These are phyloP conservation scores for Flexamia atlantica DNA, from an alignment of 2,888 invertebrate species.

Conservation along the genomic window DNA sequence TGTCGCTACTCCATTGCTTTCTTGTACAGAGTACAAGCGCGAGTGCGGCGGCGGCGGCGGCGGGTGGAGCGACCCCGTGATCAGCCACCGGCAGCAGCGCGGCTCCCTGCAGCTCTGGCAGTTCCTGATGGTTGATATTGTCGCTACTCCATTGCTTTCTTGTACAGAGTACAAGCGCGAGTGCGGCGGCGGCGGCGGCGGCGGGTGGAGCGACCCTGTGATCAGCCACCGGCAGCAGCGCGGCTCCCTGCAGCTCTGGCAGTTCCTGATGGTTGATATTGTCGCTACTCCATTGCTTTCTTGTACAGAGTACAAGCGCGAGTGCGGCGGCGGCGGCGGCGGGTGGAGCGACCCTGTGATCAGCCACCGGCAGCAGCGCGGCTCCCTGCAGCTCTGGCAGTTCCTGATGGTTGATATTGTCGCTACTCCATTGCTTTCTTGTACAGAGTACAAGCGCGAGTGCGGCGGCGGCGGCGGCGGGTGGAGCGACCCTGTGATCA, in stretches of 20 bases:
- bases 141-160: too few relatives aligned
- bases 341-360: conserved; percentile 45
- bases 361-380: conserved; percentile 76
- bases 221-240: conserved; percentile 74
- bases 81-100: too few relatives aligned
- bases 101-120: too few relatives aligned
- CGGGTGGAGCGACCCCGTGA: too few relatives aligned
- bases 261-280: conserved; percentile 81
- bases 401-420: conserved; percentile 91
- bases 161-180: conserved; percentile 57
- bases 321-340: too few relatives aligned
- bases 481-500: conserved; percentile 36
- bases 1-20: not conserved
- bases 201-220: conserved; percentile 43
- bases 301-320: conserved; percentile 57
- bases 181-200: too few relatives aligned
- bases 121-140: too few relatives aligned
- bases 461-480: too few relatives aligned
- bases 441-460: conserved; percentile 57
- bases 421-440: conserved; percentile 70
- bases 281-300: too few relatives aligned
- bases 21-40: too few relatives aligned
- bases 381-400: conserved; percentile 96
- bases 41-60: too few relatives aligned
- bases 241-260: conserved; percentile 95